phyloP scores from a whole-genome alignment of 1,140 invertebrate species.

The Ridgeia piscesae region DNA sequence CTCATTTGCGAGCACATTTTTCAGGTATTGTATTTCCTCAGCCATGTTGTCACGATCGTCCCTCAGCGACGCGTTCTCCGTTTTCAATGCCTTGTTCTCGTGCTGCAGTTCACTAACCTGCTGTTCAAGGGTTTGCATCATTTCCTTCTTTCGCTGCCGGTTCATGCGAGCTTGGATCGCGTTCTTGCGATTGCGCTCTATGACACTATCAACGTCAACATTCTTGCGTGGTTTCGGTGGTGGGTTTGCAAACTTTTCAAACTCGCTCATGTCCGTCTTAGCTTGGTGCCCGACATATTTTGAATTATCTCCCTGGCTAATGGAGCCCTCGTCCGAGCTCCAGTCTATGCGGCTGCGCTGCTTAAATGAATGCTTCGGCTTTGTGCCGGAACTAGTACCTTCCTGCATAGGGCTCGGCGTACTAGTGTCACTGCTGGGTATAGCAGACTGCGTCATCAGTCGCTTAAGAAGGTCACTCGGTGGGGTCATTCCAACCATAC shows the following conservation, averaged over 20 bases:
- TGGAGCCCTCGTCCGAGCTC: neutral
- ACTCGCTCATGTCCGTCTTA: neutral
- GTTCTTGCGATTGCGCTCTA: conserved; percentile 46
- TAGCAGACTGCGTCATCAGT: neutral
- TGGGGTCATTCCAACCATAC: neutral
- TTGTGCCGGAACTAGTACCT: neutral
- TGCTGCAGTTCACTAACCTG: conserved; percentile 38
- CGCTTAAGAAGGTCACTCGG: neutral
- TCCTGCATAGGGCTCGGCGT: neutral
- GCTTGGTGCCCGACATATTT: neutral
- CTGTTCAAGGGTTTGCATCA: conserved; percentile 44
- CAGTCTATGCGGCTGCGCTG: neutral
- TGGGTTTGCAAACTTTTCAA: neutral
- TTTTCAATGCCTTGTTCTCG: conserved; percentile 39
- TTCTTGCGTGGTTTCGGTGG: conserved; percentile 6
- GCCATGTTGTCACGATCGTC: conserved; percentile 35
- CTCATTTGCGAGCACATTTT: conserved; percentile 49
- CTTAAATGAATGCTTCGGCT: neutral
- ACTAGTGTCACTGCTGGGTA: neutral
- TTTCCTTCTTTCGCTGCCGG: conserved; percentile 50
- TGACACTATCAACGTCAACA: conserved; percentile 36
- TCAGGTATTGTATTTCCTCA: conserved; percentile 49
- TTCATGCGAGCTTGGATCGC: conserved; percentile 48
- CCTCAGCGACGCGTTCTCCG: conserved; percentile 30
- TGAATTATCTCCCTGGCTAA: neutral